Evolutionary conservation across 2,888 invertebrate genomes (phyloP), one percentile per base, ranked within the genome.

Genomic region (Lasioglossum figueresi): DNA sequence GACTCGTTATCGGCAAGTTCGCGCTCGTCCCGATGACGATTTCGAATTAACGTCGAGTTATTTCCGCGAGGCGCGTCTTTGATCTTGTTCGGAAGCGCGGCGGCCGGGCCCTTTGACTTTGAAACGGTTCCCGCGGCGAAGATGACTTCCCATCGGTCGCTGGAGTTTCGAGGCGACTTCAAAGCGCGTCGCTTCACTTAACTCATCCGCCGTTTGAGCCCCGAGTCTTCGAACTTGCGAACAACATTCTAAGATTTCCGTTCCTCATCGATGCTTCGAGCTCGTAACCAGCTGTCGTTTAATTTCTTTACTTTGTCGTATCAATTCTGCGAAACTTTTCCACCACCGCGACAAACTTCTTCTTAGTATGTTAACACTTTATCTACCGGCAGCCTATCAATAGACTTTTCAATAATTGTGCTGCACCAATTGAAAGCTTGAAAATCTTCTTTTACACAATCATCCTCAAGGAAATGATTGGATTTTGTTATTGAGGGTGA

Each of bases 21-120:
- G 59, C 12, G 34, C 66, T 31, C 19, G 48, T 80, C 16, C 48
- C 27, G 63, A 76, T 81, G 81, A 81, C 72, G 81, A 81, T 66
- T 73, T 66, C 72, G 37, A 77, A 81, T 81, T 77, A 81, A 81
- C 81, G 43, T 72, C 76, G 48, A 8, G 40, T 63, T 48, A 81
- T 63, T 66, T 48, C 81, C 76, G 40, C 40, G 71, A 48, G 63
- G 76, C 66, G 48, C 37, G 66, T 78, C 77, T 82, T 82, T 82
- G 77, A 82, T 82, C 82, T 78, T 34, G n/a, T 14, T 37, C n/a
- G 73, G 72, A 66, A 79, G 59, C 59, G 59, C 71, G 19, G 31
- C 37, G 27, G 27, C 23, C 19, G 43, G 19, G 8, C 45, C n/a
- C 48, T 48, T 59, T 48, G 23, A 37, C 59, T 66, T 63, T 45